Conservation (phyloP, 2,113 vertebrate species). For the Myrmecobius fasciatus region DNA sequence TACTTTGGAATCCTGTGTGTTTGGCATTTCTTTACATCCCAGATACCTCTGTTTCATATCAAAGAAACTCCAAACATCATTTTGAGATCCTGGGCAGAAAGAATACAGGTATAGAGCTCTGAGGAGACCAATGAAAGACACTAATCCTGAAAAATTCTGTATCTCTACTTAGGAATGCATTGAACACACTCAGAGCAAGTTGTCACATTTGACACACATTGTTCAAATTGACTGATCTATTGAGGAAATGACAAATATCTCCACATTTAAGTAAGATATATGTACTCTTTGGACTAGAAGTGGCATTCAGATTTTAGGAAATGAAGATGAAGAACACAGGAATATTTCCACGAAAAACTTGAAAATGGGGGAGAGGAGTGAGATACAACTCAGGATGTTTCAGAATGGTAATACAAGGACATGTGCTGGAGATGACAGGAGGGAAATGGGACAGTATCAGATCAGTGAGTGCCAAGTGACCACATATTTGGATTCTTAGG, state of each 20-base stretch:
- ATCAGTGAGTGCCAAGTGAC: neutral
- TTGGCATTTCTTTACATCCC: constrained; percentile 67
- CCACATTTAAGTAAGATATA: neutral
- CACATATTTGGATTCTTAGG: neutral
- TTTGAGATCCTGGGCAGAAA: constrained; percentile 5
- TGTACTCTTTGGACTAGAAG: neutral
- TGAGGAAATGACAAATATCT: neutral
- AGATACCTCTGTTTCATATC: constrained; percentile 63
- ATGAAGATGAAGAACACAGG: neutral
- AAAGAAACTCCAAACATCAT: constrained; percentile 63
- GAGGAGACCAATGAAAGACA: neutral
- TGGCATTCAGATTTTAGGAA: neutral
- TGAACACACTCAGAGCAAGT: neutral
- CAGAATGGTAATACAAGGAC: neutral
- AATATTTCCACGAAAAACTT: neutral
- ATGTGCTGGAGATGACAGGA: neutral
- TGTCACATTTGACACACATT: neutral
- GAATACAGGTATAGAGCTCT: neutral
- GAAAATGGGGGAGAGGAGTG: neutral
- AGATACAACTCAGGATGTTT: neutral
- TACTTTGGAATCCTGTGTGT: constrained; percentile 63
- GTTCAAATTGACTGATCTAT: neutral
- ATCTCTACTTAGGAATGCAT: constrained; percentile 4
- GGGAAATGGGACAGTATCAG: neutral
- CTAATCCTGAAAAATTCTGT: constrained; percentile 16